phyloP scores from a whole-genome alignment of 2,113 vertebrate genomes.

The Apodemus sylvaticus region DNA sequence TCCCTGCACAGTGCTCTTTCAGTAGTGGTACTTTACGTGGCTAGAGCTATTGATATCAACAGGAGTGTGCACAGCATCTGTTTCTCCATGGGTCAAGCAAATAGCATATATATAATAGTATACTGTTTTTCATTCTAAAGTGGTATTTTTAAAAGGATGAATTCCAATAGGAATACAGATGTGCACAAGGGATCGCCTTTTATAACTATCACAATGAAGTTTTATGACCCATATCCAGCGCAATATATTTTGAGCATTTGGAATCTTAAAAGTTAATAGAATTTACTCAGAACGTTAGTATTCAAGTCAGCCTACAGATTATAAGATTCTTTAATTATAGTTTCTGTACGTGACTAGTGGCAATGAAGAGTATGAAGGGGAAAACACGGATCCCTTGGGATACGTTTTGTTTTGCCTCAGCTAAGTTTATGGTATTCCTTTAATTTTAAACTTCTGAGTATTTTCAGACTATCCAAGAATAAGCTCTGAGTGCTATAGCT shows the following conservation, averaged over 20 bases:
- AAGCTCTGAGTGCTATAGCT: conserved; percentile 12
- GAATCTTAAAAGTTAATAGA: conserved; percentile 55
- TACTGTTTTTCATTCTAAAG: conserved; percentile 57
- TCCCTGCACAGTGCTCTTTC: conserved; percentile 10
- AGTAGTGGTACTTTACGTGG: conserved; percentile 57
- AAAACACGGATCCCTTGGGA: conserved; percentile 39
- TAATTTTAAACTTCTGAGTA: conserved; percentile 52
- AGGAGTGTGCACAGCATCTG: conserved; percentile 6
- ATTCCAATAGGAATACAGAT: conserved; percentile 46
- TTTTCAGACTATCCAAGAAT: conserved; percentile 62
- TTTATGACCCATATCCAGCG: conserved; percentile 52
- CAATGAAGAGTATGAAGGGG: conserved; percentile 47
- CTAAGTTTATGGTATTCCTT: conserved; percentile 1
- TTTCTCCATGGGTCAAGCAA: conserved; percentile 51
- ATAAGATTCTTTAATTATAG: conserved; percentile 27
- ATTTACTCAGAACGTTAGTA: conserved; percentile 43
- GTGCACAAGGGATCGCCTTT: conserved; percentile 65
- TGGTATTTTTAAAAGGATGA: conserved; percentile 71
- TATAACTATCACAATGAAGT: conserved; percentile 62
- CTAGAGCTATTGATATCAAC: conserved; percentile 36
- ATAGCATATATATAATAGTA: conserved; percentile 12
- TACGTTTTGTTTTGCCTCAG: conserved; percentile 41
- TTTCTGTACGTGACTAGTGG: conserved; percentile 38
- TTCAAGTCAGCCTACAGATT: conserved; percentile 35
- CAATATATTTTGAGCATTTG: conserved; percentile 61